These are phyloP conservation scores for Etheostoma perlongum DNA, from an alignment of 2,797 vertebrate genomes.

Conservation along the genomic window DNA sequence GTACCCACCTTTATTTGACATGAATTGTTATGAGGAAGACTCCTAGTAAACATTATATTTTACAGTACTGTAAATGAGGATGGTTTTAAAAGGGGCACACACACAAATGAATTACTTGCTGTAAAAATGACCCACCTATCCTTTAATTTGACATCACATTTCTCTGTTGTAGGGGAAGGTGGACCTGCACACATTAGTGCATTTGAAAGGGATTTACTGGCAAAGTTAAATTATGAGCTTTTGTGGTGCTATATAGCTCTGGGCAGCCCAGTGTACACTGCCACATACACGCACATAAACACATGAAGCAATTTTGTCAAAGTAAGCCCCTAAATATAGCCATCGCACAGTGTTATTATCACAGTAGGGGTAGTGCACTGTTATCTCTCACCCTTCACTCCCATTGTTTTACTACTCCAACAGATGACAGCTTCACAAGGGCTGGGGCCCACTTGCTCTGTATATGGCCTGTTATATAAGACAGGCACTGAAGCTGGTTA, in stretches of 20 bases:
- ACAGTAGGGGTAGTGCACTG: slow-evolving; percentile 74
- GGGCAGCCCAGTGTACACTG: slow-evolving; percentile 19
- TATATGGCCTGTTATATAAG: slow-evolving; percentile 70
- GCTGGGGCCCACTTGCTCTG: slow-evolving; percentile 55
- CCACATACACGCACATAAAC: slow-evolving; percentile 19
- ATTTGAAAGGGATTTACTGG: slow-evolving; percentile 48
- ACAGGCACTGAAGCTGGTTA: slow-evolving; percentile 35
- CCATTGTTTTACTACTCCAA: slow-evolving; percentile 78
- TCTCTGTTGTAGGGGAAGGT: slow-evolving; percentile 7
- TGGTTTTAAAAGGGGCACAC: slow-evolving; percentile 29
- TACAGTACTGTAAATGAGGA: not conserved
- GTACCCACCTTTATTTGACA: not conserved
- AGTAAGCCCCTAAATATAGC: slow-evolving; percentile 77
- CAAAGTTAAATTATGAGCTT: slow-evolving; percentile 50
- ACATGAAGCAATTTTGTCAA: slow-evolving; percentile 59
- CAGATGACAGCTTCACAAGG: slow-evolving; percentile 74
- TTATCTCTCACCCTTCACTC: slow-evolving; percentile 80
- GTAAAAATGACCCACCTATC: slow-evolving; percentile 6
- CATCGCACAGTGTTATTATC: slow-evolving; percentile 72
- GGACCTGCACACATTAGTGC: slow-evolving; percentile 9
- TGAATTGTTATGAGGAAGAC: not conserved
- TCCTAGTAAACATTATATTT: slow-evolving; percentile 8
- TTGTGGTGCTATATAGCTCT: slow-evolving; percentile 24
- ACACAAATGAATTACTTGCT: not conserved
- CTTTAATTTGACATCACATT: slow-evolving; percentile 39